phyloP scores from a whole-genome alignment of 2,113 vertebrate genomes.

The Macquaria ambigua region DNA sequence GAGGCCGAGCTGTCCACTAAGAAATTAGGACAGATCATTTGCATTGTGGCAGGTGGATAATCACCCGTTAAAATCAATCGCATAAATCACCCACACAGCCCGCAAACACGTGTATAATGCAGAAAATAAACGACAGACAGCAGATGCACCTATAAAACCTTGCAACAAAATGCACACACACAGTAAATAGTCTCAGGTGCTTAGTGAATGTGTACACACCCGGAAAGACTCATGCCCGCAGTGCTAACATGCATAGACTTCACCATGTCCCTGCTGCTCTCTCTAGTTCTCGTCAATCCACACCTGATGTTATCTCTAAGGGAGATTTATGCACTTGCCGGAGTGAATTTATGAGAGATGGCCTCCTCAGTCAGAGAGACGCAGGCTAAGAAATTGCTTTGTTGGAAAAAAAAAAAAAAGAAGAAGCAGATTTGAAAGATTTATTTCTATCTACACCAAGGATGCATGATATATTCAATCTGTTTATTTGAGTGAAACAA shows the following conservation, averaged over 20 bases:
- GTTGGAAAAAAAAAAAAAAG: slow-evolving; percentile 47
- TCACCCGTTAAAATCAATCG: slow-evolving; percentile 61
- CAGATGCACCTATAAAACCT: slow-evolving; percentile 70
- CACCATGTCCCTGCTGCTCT: slow-evolving; percentile 55
- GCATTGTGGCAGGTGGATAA: slow-evolving; percentile 72
- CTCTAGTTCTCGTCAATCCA: slow-evolving; percentile 67
- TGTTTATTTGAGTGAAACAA: slow-evolving; percentile 87
- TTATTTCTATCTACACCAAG: slow-evolving; percentile 82
- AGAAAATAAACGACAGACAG: slow-evolving; percentile 60
- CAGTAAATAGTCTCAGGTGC: slow-evolving; percentile 61
- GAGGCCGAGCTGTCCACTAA: slow-evolving; percentile 43
- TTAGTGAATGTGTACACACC: slow-evolving; percentile 50
- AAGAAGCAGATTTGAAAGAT: slow-evolving; percentile 83
- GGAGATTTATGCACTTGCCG: slow-evolving; percentile 84
- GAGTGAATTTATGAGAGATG: slow-evolving; percentile 84
- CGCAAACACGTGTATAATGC: slow-evolving; percentile 52
- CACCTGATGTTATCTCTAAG: slow-evolving; percentile 84
- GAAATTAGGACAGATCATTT: slow-evolving; percentile 68
- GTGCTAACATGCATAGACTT: slow-evolving; percentile 65
- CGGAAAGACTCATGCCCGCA: slow-evolving; percentile 47
- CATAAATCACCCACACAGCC: slow-evolving; percentile 53
- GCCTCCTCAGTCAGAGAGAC: slow-evolving; percentile 77
- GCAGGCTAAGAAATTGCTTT: slow-evolving; percentile 84
- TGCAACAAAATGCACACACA: slow-evolving; percentile 47
- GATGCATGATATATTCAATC: slow-evolving; percentile 85